Conservation (phyloP, 2,113 vertebrate species). For the Globicephala melas region DNA sequence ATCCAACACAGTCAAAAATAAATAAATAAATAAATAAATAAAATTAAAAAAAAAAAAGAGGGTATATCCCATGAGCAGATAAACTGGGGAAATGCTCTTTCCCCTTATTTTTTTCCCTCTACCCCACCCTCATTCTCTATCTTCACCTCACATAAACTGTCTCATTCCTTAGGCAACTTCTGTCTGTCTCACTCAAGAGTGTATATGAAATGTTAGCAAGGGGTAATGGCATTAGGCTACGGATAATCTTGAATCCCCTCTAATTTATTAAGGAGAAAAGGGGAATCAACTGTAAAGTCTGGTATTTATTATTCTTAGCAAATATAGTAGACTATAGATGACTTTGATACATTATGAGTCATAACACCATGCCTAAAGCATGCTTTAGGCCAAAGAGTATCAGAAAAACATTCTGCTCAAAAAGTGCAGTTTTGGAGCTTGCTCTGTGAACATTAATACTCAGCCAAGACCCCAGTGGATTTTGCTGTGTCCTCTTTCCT, state of each 20-base stretch:
- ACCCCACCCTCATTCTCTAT: neutral
- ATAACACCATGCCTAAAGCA: neutral
- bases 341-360: neutral
- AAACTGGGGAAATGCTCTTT: neutral
- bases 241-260: neutral
- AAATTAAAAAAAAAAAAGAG: no score
- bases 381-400: neutral
- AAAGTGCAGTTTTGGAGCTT: neutral
- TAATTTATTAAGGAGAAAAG: neutral
- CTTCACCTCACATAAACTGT: neutral
- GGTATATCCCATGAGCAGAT: neutral
- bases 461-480: neutral
- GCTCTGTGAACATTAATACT: neutral
- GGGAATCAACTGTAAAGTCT: neutral
- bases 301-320: neutral
- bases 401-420: neutral
- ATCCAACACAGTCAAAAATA: no score
- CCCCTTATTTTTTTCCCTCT: neutral
- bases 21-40: no score
- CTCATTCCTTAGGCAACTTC: neutral
- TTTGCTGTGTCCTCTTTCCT: neutral
- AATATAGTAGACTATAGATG: neutral
- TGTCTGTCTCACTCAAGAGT: neutral
- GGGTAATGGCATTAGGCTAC: neutral
- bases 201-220: neutral